Base-by-base conservation (phyloP, 2,888 invertebrate genomes). In the Azorinus chamasolen region DNA sequence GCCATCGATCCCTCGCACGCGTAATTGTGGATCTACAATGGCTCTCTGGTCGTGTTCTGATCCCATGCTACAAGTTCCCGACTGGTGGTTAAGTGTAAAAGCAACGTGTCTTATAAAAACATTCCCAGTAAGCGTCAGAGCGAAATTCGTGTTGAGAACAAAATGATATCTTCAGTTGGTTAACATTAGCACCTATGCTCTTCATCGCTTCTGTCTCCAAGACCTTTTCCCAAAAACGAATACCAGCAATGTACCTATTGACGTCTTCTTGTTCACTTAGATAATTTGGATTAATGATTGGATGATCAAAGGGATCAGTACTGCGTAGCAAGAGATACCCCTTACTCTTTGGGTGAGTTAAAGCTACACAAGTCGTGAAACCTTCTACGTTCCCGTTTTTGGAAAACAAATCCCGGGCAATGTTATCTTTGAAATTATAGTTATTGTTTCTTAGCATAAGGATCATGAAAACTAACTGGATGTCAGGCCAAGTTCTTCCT, bases 21-120 rank as follows among this genome's bases (percentile, higher is more conserved):
- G 81, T 12, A 88, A 79, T 25, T 94, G 88, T 4, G 95, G 93
- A 87, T 96, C 96, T 0, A 97, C 95, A 0, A 96, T 96, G 1
- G 94, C 93, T 89, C 89, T 85, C 0, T 66, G 54, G 71, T 94
- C 93, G 8, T 88, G 85, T 0, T 25, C 72, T 20, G 71, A 90
- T 1, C 96, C 96, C 89, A 96, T 96, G n/a, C 95, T 94, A 87
- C 96, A 96, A 0, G 96, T 96, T 0, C 97, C 96, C 0, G 95
- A 95, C 0, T 95, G 95, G 92, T 97, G 97, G 90, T 74, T 74
- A 12, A 65, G 61, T 4, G 65, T 77, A 5, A 64, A 37, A 0
- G 77, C 70, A 2, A 69, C 20, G 24, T 74, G 58, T 12, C 66
- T 64, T 12, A 76, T 39, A n/a, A 73, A n/a, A 43, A 59, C 72